These are phyloP conservation scores for Esox niger DNA, from an alignment of 2,113 vertebrate species.

Conservation along the genomic window DNA sequence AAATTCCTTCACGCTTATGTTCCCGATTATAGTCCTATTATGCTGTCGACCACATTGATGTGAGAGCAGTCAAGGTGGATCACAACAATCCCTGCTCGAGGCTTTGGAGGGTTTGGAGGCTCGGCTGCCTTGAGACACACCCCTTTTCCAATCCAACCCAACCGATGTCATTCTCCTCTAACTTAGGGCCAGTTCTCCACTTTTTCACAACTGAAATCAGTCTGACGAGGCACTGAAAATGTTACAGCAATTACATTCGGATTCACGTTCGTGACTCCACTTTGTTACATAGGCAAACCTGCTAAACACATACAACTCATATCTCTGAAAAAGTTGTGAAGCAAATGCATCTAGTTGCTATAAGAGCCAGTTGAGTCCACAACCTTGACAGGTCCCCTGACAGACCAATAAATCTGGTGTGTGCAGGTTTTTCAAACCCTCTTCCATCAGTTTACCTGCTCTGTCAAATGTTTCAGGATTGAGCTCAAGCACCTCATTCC, in stretches of 20 bases:
- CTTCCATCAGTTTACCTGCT: slow-evolving; percentile 7
- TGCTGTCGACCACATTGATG: slow-evolving; percentile 13
- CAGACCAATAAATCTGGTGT: neutral
- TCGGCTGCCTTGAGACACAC: neutral
- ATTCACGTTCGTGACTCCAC: neutral
- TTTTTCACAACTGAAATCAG: no score
- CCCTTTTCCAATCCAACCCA: neutral
- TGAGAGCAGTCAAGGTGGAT: slow-evolving; percentile 6
- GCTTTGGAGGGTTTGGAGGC: neutral
- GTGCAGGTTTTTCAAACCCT: slow-evolving; percentile 6
- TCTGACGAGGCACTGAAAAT: no score
- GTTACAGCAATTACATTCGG: neutral
- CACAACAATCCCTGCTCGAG: slow-evolving; percentile 7
- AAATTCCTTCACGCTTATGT: slow-evolving; percentile 66
- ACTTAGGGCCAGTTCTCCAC: neutral
- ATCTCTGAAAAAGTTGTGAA: neutral
- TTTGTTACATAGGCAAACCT: neutral
- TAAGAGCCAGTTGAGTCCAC: neutral
- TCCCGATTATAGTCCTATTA: slow-evolving; percentile 46
- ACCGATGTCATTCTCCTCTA: neutral
- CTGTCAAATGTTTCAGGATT: slow-evolving; percentile 28
- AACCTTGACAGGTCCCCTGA: slow-evolving; percentile 1
- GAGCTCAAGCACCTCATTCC: slow-evolving; percentile 5
- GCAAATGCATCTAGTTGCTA: neutral
- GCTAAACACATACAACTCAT: neutral